These are phyloP conservation scores for Chelon labrosus DNA, from an alignment of 2,797 vertebrate species.

Conservation along the genomic window DNA sequence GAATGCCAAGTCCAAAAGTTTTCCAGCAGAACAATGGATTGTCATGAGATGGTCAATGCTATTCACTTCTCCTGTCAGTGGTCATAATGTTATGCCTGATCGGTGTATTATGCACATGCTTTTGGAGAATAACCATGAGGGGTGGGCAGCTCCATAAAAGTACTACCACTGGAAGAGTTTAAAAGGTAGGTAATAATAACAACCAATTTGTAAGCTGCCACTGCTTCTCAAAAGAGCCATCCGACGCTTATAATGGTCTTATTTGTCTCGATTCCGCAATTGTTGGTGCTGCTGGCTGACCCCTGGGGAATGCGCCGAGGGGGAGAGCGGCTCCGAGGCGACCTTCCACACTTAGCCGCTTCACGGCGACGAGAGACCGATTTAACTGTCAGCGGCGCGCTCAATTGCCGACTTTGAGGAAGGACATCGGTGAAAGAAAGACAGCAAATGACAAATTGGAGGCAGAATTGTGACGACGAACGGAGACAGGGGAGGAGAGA, in stretches of 20 bases:
- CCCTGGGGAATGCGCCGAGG: conserved; percentile 24
- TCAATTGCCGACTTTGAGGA: conserved; percentile 30
- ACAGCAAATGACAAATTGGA: conserved; percentile 48
- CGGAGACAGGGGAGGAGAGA: conserved; percentile 19
- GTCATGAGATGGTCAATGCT: too few relatives aligned
- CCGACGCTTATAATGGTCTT: conserved; percentile 11
- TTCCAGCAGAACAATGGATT: too few relatives aligned
- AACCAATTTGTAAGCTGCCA: conserved; percentile 30
- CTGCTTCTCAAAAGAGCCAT: conserved; percentile 8
- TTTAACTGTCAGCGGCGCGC: conserved; percentile 28
- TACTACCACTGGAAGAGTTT: not conserved
- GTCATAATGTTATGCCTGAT: too few relatives aligned
- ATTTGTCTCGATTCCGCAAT: conserved; percentile 37
- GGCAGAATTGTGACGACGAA: conserved; percentile 29
- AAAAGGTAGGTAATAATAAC: conserved; percentile 27
- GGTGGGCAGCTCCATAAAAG: not conserved
- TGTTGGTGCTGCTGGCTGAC: conserved; percentile 22
- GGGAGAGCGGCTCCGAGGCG: conserved; percentile 12
- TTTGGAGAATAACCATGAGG: conserved; percentile 16
- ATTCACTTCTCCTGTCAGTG: too few relatives aligned
- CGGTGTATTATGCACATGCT: not conserved
- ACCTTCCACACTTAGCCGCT: conserved; percentile 8
- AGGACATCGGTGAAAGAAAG: conserved; percentile 32
- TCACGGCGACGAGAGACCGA: not conserved
- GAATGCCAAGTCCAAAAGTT: too few relatives aligned